Percentiles rank a stretch among this genome's conserved stretches.
These are phyloP conservation scores for Acanthaster planci DNA, from an alignment of 35 echinoderm and acorn worm species.

Conservation along the genomic window DNA sequence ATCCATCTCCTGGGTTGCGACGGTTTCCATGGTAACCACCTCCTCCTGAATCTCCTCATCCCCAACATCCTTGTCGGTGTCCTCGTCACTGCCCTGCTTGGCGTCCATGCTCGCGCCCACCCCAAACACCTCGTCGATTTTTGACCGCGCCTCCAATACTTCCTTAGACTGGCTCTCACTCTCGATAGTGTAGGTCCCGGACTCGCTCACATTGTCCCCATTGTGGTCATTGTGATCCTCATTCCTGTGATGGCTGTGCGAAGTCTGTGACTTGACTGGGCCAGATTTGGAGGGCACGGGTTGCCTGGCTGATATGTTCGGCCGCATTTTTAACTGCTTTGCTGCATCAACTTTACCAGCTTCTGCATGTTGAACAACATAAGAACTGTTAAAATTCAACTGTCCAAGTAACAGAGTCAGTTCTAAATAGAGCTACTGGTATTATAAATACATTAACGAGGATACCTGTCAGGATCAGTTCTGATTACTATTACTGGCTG, in stretches of 20 bases:
- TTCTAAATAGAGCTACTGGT: too few relatives aligned
- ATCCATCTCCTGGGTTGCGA: conserved; percentile 12
- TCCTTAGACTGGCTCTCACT: conserved; percentile 82
- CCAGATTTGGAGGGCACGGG: neutral
- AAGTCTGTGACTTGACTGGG: neutral
- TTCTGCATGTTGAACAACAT: conserved; percentile 15
- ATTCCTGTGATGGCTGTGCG: neutral
- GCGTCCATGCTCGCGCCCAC: conserved; percentile 40
- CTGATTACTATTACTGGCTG: too few relatives aligned
- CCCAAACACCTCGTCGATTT: conserved; percentile 91
- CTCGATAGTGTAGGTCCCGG: conserved; percentile 97
- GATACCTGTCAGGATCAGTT: too few relatives aligned
- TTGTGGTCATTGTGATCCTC: conserved; percentile 17
- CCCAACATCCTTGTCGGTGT: conserved; percentile 80
- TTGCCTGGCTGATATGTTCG: neutral
- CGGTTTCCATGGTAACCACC: conserved; percentile 16
- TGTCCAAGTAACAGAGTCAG: too few relatives aligned
- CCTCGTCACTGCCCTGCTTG: conserved; percentile 61
- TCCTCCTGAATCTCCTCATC: conserved; percentile 71
- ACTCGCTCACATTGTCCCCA: conserved; percentile 85
- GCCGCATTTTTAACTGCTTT: conserved; percentile 17
- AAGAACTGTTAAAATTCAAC: too few relatives aligned
- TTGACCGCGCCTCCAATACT: conserved; percentile 58
- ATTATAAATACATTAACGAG: too few relatives aligned
- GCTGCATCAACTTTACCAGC: neutral